Percentiles rank a stretch among this genome's conserved stretches.
phyloP scores from a whole-genome alignment of 2,113 vertebrate species.

The Stegostoma tigrinum region DNA sequence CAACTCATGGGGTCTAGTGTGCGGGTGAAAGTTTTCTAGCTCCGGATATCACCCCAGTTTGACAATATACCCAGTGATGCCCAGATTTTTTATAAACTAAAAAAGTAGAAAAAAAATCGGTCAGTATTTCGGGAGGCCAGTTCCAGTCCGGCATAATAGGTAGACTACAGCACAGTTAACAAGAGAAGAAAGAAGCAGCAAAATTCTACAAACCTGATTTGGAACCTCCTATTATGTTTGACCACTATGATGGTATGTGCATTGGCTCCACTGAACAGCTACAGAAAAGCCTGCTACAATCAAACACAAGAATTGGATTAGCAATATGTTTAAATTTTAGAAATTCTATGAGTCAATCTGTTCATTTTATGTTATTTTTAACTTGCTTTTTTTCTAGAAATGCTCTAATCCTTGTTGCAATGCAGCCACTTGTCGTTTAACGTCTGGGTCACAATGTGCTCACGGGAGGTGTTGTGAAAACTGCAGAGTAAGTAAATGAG shows the following conservation, averaged over 20 bases:
- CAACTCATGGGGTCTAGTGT: no score
- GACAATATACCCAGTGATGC: no score
- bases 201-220: no score
- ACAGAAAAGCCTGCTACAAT: not conserved
- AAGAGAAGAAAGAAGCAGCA: no score
- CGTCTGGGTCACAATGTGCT: conserved; percentile 62
- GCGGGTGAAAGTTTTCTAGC: no score
- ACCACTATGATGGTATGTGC: not conserved
- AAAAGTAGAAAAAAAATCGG: no score
- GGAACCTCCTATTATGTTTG: not conserved
- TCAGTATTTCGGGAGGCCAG: no score
- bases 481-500: conserved; percentile 62
- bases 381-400: conserved; percentile 51
- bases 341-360: not conserved
- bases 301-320: not conserved
- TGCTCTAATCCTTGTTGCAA: conserved; percentile 71
- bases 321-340: not conserved
- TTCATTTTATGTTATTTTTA: conserved; percentile 1
- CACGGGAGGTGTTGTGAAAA: conserved; percentile 68
- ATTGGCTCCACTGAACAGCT: not conserved
- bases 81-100: no score
- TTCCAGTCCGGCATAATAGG: no score
- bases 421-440: conserved; percentile 69
- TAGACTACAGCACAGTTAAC: no score
- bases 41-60: no score